Conservation (phyloP, 2,797 vertebrate species). For the Dendrocincla fuliginosa region DNA sequence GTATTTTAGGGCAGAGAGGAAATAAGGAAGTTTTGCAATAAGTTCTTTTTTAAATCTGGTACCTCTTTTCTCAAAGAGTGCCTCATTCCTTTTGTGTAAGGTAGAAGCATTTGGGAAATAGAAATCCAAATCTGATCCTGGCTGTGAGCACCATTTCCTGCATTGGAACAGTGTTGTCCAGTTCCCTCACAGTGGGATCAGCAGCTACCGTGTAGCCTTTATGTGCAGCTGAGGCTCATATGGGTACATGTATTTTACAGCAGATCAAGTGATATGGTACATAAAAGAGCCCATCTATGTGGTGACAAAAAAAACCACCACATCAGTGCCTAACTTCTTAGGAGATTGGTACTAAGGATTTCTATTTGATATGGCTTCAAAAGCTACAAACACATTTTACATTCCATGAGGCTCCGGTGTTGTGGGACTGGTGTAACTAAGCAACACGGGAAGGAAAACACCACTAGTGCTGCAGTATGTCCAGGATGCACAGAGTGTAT, state of each 20-base stretch:
- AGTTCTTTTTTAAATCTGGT: not conserved
- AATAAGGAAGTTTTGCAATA: not conserved
- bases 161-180: not conserved
- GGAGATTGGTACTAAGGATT: constrained; percentile 59
- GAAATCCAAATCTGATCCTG: not conserved
- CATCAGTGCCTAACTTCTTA: constrained; percentile 18
- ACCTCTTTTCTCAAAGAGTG: not conserved
- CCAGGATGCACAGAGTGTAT: not conserved
- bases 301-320: not conserved
- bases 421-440: constrained; percentile 70
- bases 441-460: constrained; percentile 58
- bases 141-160: not conserved
- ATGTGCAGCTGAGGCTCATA: not conserved
- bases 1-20: not conserved
- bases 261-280: not conserved
- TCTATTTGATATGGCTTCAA: constrained; percentile 65
- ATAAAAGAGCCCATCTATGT: constrained; percentile 17
- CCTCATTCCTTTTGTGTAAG: not conserved
- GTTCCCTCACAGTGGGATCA: not conserved
- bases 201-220: not conserved
- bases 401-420: constrained; percentile 57
- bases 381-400: constrained; percentile 52
- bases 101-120: not conserved
- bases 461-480: not conserved
- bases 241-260: not conserved